Percentiles rank a stretch among this genome's conserved stretches.
phyloP scores from a whole-genome alignment of 2,797 vertebrate genomes.

The Crax fasciolata region DNA sequence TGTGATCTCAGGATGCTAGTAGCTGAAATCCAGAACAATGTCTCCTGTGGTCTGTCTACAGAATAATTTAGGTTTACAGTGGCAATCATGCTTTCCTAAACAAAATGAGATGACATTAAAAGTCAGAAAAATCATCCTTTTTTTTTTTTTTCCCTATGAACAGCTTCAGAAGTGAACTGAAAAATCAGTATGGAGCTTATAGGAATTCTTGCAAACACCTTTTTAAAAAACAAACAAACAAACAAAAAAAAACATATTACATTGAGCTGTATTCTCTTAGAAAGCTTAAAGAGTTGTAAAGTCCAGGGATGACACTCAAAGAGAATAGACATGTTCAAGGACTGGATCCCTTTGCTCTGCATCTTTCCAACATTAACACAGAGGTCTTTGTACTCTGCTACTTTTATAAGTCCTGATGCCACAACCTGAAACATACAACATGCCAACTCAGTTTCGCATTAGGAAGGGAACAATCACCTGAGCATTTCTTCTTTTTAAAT shows the following conservation, averaged over 20 bases:
- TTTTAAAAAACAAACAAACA: not conserved
- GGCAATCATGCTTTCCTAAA: rapidly evolving
- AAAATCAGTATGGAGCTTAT: not conserved
- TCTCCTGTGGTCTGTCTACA: not conserved
- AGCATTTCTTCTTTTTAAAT: not conserved
- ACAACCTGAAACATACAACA: not conserved
- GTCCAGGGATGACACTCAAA: not conserved
- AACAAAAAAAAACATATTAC: rapidly evolving
- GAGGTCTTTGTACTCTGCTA: not conserved
- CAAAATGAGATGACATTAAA: not conserved
- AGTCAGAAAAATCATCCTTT: not conserved
- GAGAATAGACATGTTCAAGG: not conserved
- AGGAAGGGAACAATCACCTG: not conserved
- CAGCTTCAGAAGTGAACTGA: not conserved
- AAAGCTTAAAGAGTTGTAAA: not conserved
- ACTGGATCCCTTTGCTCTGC: not conserved
- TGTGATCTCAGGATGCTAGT: not conserved
- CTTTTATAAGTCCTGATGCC: not conserved
- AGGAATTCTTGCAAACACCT: not conserved
- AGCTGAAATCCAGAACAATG: not conserved
- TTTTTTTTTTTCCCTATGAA: not conserved
- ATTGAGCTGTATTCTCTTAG: not conserved
- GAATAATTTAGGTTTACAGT: not conserved
- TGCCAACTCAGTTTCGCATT: not conserved
- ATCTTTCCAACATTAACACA: not conserved